Evolutionary conservation across 1,140 invertebrate species (phyloP), one percentile per base, ranked within the genome.

Genomic region (Solen grandis): DNA sequence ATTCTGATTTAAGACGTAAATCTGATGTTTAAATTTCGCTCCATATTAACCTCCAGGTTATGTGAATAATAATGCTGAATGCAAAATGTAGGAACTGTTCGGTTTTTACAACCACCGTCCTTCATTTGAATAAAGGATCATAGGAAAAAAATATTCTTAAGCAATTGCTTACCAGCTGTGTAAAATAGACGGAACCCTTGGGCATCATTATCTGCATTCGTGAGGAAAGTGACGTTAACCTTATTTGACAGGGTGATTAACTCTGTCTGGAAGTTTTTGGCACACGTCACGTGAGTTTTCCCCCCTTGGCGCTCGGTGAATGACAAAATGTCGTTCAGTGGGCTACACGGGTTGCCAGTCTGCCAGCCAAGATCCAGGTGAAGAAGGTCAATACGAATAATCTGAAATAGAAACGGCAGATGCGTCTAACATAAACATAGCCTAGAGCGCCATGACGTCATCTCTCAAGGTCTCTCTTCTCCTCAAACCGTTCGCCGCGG

Each of bases 311-410:
- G n/a, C 41, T 83, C 74, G 3, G 29, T 74, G 31, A 81, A 27
- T 0, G 77, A 70, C 1, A 77, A 54, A 5, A 82, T 75, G 41
- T 90, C 88, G 41, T 81, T 85, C 22, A 33, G 55, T 0, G 25
- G 19, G 46, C 78, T 77, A 74, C 88, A 90, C 3, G 84, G 82
- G 25, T 85, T 82, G 10, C 65, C 54, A 0, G 63, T 52, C 19
- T 78, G 60, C 0, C 55, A 74, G 19, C 88, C 88, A 16, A 90
- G 85, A 60, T 88, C 84, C 31, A 90, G 84, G 55, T 90, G 87
- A 33, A 83, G 76, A 38, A 90, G 83, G 14, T 81, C 81, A 36
- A 88, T 81, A 3, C 73, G 79, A 22, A 90, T 83, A 2, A 90
- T 84, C 88, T 90, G 76, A 27, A 66, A 81, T 31, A 68, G 27